A percentile compares a stretch with the other conserved stretches of the same genome.
These are phyloP conservation scores for Armadillidium nasatum DNA, from an alignment of 1,140 invertebrate genomes.

Conservation along the genomic window DNA sequence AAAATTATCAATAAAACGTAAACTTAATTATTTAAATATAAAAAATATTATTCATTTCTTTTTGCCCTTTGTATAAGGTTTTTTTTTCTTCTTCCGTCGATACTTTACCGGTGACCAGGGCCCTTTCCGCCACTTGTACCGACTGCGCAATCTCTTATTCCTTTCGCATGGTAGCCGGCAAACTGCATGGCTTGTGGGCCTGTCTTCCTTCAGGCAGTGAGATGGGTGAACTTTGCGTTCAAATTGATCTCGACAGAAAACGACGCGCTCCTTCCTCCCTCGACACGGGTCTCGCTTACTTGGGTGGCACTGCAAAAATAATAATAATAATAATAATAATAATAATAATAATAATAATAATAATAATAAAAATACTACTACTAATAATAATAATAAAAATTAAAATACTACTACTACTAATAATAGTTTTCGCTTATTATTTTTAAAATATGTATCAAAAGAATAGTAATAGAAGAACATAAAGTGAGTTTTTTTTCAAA, in stretches of 20 bases:
- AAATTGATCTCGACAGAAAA: slow-evolving; percentile 48
- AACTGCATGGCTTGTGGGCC: slow-evolving; percentile 29
- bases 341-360: slow-evolving; percentile 8
- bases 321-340: neutral
- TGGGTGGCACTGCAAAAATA: slow-evolving; percentile 23
- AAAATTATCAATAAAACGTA: too few relatives aligned
- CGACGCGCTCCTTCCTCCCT: slow-evolving; percentile 48
- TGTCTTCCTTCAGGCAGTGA: slow-evolving; percentile 32
- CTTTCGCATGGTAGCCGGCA: slow-evolving; percentile 34
- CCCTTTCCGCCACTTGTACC: slow-evolving; percentile 40
- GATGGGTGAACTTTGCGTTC: slow-evolving; percentile 32
- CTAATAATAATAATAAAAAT: too few relatives aligned
- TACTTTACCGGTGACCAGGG: slow-evolving; percentile 43
- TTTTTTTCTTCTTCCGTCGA: slow-evolving; percentile 23
- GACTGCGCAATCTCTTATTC: slow-evolving; percentile 16
- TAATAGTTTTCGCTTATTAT: too few relatives aligned
- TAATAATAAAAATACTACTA: neutral
- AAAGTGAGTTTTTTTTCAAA: too few relatives aligned
- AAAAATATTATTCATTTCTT: too few relatives aligned
- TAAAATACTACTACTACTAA: too few relatives aligned
- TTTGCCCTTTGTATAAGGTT: neutral
- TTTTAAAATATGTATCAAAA: too few relatives aligned
- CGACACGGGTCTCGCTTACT: slow-evolving; percentile 47
- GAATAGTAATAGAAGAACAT: too few relatives aligned
- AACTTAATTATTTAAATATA: too few relatives aligned